Conservation (phyloP, 2,888 invertebrate genomes). For the Malthinus flaveolus region DNA sequence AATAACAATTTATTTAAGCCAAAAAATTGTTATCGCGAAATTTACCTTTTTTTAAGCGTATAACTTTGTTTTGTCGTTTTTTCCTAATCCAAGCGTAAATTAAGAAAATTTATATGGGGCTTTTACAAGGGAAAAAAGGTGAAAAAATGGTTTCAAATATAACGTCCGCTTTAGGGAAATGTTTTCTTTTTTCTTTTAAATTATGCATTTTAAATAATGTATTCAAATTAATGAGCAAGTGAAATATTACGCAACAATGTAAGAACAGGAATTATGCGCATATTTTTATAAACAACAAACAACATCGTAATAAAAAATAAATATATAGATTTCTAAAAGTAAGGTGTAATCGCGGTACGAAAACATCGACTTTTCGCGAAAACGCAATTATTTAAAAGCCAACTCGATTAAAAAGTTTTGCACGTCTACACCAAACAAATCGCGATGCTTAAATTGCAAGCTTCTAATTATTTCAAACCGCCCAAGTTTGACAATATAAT, state of each 20-base stretch:
- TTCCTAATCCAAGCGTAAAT: too few relatives aligned
- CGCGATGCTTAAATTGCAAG: not conserved
- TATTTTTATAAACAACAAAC: not conserved
- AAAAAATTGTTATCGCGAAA: too few relatives aligned
- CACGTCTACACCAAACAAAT: not conserved
- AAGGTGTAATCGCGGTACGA: too few relatives aligned
- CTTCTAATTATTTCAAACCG: not conserved
- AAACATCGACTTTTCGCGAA: not conserved
- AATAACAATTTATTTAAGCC: too few relatives aligned
- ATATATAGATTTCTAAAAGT: too few relatives aligned
- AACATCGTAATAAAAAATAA: too few relatives aligned
- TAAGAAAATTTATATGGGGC: too few relatives aligned
- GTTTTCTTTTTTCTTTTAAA: too few relatives aligned
- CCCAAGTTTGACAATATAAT: not conserved
- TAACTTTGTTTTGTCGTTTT: too few relatives aligned
- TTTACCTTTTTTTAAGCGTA: too few relatives aligned
- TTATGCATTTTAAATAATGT: not conserved
- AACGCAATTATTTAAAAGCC: too few relatives aligned
- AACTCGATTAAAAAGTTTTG: not conserved
- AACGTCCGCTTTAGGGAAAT: not conserved
- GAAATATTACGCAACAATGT: constrained; percentile 1
- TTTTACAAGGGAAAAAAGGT: too few relatives aligned
- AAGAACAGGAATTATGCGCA: constrained; percentile 1
- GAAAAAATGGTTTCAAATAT: not conserved
- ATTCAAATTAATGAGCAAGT: constrained; percentile 1